A percentile compares a stretch with the other conserved stretches of the same genome.
Conservation (phyloP, 1,140 invertebrate genomes). For the Anastatus disparis region DNA sequence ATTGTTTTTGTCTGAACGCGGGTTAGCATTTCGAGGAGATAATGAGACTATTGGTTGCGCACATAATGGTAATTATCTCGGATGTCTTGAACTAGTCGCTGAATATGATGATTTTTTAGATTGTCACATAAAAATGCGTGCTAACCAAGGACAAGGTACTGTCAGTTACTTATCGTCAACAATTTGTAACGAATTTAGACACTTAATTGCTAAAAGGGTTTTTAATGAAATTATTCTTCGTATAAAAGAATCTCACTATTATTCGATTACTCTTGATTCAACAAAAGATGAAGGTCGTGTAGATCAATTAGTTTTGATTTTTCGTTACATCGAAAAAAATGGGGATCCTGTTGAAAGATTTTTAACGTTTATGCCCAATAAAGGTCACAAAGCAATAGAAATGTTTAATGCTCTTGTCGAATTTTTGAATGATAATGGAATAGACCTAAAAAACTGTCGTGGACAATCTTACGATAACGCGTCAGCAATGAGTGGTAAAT, state of each 20-base stretch:
- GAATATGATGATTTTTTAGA: constrained; percentile 6
- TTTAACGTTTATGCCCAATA: background rate
- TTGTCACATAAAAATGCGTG: background rate
- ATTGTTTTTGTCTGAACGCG: constrained; percentile 14
- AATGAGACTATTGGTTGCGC: background rate
- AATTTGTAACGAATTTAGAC: background rate
- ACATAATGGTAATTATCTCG: background rate
- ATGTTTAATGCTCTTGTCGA: background rate
- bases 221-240: background rate
- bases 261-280: background rate
- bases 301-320: too few species aligned
- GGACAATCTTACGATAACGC: constrained; percentile 49
- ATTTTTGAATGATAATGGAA: too few species aligned
- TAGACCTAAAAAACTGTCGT: background rate
- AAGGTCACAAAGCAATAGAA: background rate
- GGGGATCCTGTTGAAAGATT: background rate
- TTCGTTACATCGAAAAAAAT: too few species aligned
- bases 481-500: constrained; percentile 45
- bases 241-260: background rate
- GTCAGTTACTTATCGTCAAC: background rate
- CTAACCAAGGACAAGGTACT: background rate
- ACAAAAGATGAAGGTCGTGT: background rate
- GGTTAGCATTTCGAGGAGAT: constrained; percentile 14
- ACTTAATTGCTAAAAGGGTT: background rate
- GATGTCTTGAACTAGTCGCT: background rate